Conservation (phyloP, 2,113 vertebrate genomes). For the Bothrops jararaca region DNA sequence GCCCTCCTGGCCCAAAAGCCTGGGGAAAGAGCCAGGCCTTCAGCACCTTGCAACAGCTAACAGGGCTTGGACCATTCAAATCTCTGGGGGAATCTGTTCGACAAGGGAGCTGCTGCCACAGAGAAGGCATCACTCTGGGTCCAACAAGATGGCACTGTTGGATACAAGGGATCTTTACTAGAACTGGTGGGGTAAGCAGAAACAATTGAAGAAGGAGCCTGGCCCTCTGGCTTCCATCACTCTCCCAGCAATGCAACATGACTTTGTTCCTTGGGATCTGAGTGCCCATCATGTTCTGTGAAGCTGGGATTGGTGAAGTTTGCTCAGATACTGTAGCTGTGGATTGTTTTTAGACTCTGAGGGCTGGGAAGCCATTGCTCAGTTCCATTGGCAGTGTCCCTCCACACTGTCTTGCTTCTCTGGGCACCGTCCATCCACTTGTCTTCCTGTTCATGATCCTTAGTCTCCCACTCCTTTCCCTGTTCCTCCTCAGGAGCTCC, state of each 20-base stretch:
- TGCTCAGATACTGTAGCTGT: background rate
- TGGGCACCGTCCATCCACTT: background rate
- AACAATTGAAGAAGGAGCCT: background rate
- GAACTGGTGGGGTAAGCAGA: background rate
- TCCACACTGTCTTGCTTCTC: background rate
- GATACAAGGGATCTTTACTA: background rate
- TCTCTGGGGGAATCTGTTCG: background rate
- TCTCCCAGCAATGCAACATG: background rate
- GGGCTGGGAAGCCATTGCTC: background rate
- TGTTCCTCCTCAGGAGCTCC: background rate
- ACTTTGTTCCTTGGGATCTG: background rate
- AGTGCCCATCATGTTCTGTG: background rate
- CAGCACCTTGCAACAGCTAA: background rate
- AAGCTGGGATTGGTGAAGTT: background rate
- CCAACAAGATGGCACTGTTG: background rate
- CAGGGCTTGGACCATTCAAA: background rate
- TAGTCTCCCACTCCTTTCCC: background rate
- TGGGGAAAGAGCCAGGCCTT: background rate
- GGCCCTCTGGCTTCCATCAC: background rate
- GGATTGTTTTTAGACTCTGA: background rate
- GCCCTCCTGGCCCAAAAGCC: background rate
- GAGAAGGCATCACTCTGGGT: background rate
- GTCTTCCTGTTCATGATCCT: background rate
- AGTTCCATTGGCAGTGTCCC: background rate
- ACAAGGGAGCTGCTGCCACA: background rate